Base-by-base conservation (phyloP, 2,797 vertebrate genomes). In the Alcedo quadribrachys region DNA sequence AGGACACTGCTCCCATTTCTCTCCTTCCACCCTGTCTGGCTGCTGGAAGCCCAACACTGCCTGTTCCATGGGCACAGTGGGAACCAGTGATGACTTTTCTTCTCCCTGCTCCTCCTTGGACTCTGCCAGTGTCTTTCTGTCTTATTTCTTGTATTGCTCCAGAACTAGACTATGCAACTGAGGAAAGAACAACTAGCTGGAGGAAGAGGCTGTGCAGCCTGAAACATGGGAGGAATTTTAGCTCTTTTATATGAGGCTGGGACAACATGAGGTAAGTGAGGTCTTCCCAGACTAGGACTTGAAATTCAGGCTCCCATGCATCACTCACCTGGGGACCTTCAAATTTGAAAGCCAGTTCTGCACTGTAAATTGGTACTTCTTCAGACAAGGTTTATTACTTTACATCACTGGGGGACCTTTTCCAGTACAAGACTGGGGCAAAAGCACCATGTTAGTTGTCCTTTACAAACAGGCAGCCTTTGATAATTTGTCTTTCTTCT, bases 101-200 rank as follows among this genome's bases (percentile, higher is more conserved):
- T 42, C 54, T 93, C 40, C 54, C 42, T 68, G 30, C 32, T 88
- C 73, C 67, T 94, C 55, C 67, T 75, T 74, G 35, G 61, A 67
- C 73, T 95, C 70, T 87, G 66, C 53, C 83, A 42, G 42, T 74
- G 57, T 84, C 58, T 93, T 92, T 86, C 85, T 61, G 73, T 61
- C 37, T 78, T 85, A 91, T 76, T 70, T 94, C 88, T 82, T 81
- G 32, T 53, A 42, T 76, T 85, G 57, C 85, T 97, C 85, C 90
- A 93, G 93, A 97, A 89, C 92, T 93, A 96, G 86, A 93, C 89
- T 91, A 87, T 93, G 90, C 80, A 71, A 48, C 90, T 86, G 95
- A 91, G 81, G 83, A 94, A 84, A 92, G 86, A 95, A 93, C 87
- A 93, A 48, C 90, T 92, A 94, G 70, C 81, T 86, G 79, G 68